Conservation (phyloP, 2,797 vertebrate species). For the Falco berigora region DNA sequence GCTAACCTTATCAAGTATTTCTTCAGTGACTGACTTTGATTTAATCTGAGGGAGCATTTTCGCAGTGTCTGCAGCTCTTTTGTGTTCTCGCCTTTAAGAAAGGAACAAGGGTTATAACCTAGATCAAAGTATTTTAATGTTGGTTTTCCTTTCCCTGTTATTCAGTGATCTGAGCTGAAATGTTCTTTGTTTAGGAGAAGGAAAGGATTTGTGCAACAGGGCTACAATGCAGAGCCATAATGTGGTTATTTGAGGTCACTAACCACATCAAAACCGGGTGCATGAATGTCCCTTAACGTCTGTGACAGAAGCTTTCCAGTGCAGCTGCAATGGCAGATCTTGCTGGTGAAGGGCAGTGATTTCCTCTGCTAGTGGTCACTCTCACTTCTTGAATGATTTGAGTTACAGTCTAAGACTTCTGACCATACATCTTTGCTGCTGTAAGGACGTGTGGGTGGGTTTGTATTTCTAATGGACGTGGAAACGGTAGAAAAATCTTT, state of each 20-base stretch:
- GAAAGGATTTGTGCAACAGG: background rate
- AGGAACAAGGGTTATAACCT: background rate
- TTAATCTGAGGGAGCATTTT: background rate
- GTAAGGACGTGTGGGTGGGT: rapidly evolving
- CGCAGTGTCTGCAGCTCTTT: background rate
- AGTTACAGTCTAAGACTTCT: background rate
- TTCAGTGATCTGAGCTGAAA: background rate
- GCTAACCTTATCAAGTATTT: background rate
- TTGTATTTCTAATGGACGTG: background rate
- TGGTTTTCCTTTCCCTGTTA: background rate
- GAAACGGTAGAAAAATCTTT: background rate
- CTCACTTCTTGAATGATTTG: background rate
- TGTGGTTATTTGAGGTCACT: background rate
- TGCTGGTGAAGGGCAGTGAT: background rate
- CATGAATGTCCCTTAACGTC: background rate
- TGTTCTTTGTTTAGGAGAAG: background rate
- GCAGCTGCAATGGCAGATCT: background rate
- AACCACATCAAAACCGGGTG: rapidly evolving
- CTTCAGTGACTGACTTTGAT: background rate
- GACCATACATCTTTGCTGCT: background rate
- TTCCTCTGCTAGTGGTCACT: background rate
- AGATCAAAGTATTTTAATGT: background rate
- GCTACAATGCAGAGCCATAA: rapidly evolving
- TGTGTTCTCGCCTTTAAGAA: background rate
- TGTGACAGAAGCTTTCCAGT: background rate